phyloP scores from a whole-genome alignment of 2,797 vertebrate genomes.

The Megalops cyprinoides region DNA sequence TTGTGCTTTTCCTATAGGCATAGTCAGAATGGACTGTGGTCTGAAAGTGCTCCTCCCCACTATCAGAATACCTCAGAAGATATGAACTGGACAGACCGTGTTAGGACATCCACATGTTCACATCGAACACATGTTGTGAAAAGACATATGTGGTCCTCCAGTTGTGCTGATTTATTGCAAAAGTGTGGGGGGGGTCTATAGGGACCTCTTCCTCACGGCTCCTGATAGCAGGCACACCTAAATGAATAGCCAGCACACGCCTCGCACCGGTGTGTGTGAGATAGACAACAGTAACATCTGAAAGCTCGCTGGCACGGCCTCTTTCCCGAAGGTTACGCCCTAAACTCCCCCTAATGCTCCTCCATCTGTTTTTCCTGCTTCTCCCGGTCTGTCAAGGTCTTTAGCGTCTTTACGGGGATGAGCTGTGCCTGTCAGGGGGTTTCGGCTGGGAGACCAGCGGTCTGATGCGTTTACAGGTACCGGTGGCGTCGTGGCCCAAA shows the following conservation, averaged over 20 bases:
- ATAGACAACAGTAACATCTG: background rate
- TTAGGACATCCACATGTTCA: background rate
- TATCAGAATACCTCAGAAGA: background rate
- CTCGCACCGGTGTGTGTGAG: background rate
- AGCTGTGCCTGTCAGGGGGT: background rate
- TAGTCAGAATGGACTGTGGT: too few species aligned
- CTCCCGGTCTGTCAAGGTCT: conserved; percentile 17
- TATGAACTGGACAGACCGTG: background rate
- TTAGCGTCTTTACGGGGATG: conserved; percentile 5
- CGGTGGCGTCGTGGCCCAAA: background rate
- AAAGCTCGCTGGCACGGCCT: background rate
- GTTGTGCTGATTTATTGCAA: background rate
- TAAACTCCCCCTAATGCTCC: background rate
- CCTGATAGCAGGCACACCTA: background rate
- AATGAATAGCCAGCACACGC: background rate
- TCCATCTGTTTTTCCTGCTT: conserved; percentile 11
- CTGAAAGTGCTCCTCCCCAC: background rate
- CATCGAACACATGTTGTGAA: background rate
- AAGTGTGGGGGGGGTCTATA: background rate
- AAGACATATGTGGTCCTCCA: background rate
- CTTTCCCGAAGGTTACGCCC: background rate
- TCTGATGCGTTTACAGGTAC: background rate
- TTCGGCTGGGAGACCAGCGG: background rate
- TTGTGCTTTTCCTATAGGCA: background rate
- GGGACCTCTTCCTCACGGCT: background rate